Evolutionary conservation across 92 coral and sea anemone species (phyloP), one percentile per base, ranked within the genome.

Genomic region (Galaxea fascicularis): DNA sequence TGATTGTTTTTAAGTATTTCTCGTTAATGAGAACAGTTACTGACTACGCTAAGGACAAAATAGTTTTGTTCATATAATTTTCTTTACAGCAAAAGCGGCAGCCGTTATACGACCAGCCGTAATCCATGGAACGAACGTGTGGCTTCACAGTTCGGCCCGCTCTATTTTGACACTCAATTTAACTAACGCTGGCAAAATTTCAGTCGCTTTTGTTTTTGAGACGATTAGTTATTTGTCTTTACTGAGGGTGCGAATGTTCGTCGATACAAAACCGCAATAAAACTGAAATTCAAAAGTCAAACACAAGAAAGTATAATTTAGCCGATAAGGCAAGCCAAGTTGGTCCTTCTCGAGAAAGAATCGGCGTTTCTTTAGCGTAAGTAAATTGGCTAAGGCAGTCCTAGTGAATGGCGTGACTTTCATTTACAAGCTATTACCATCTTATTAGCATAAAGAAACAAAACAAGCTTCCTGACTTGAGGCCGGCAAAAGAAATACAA

Each of bases 381-480:
- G 52, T 26, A 26, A 41, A 78, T 45, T 24, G 44, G 28, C 21
- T 28, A 30, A 65, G 66, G 7, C 17, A 24, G 13, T 51, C 17
- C 15, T 35, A 2, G 41, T 2, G 41, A 24, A 45, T 78, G 64
- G 72, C 65, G 73, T 78, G 83, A 78, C 73, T 41, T 15, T 65
- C 8, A 44, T 44, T 25, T 10, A 12, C 11, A 11, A 39, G 52
- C 26, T 24, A 76, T 76, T 76, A 41, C 26, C 2, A 16, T 26
- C 64, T 52, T 24, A 79, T 79, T 79, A 47, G 64, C 84, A 66
- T 79, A 27, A 28, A 24, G 49, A 79, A 79, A 66, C 53, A 79
- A 65, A 67, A 16, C 47, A 59, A n/a, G 31, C 31, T 24, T 17
- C 58, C 41, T 22, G 39, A 41, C 71, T 62, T 26, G 82, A 52